Evolutionary conservation across 2,797 vertebrate genomes (phyloP).

Genomic region (Ispidina picta): DNA sequence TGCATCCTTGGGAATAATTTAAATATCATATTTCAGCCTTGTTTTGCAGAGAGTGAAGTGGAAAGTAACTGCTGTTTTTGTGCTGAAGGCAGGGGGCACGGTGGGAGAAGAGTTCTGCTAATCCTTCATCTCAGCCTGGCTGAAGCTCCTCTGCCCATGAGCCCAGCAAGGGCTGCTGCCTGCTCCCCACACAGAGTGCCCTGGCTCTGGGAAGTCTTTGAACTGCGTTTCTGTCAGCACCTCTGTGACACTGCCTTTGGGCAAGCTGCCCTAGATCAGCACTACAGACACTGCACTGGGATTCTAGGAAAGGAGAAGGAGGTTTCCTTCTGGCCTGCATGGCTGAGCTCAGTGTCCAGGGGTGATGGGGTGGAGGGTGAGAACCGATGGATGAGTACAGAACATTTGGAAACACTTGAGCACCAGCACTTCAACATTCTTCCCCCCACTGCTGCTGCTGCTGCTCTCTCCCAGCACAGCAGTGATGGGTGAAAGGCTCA

Average conservation of each 20-base stretch:
- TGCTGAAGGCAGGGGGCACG: conserved; percentile 42
- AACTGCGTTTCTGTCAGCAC: conserved; percentile 55
- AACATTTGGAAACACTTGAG: conserved; percentile 64
- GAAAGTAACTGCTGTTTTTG: conserved; percentile 69
- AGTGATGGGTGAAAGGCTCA: conserved; percentile 30
- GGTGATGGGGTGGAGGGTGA: conserved; percentile 24
- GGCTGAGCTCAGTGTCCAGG: background rate
- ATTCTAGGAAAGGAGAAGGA: background rate
- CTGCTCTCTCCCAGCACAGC: background rate
- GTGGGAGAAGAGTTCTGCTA: conserved; percentile 46
- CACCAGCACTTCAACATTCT: conserved; percentile 9
- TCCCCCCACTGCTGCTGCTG: background rate
- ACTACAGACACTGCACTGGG: background rate
- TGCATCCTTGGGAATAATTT: conserved; percentile 76
- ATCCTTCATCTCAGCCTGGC: conserved; percentile 33
- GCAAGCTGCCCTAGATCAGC: conserved; percentile 47
- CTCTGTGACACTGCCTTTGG: conserved; percentile 46
- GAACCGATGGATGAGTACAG: conserved; percentile 13
- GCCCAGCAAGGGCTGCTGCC: conserved; percentile 40
- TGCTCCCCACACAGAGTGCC: conserved; percentile 52
- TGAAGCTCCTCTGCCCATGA: conserved; percentile 35
- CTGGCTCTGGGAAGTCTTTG: conserved; percentile 52
- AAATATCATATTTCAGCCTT: conserved; percentile 76
- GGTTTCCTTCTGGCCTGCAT: background rate
- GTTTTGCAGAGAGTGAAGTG: conserved; percentile 68